These are phyloP conservation scores for Promerops cafer DNA, from an alignment of 2,113 vertebrate species.

Conservation along the genomic window DNA sequence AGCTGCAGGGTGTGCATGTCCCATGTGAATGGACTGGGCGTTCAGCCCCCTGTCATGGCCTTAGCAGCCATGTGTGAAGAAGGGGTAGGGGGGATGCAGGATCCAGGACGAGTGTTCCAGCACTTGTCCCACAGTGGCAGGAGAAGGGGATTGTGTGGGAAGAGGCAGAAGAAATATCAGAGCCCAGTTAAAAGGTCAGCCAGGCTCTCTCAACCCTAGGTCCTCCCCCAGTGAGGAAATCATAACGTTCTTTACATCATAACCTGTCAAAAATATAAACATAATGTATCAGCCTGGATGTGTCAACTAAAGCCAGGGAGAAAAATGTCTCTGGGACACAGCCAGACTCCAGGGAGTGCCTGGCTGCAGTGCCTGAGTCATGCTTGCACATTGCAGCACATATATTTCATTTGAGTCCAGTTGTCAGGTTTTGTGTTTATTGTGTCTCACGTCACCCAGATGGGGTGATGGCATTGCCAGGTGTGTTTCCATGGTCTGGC, in stretches of 20 bases:
- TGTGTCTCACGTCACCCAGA: not conserved
- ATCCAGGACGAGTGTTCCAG: not conserved
- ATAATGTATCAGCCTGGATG: not conserved
- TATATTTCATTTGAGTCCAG: not conserved
- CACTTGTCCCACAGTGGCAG: not conserved
- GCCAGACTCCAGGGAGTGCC: not conserved
- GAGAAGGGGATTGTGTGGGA: not conserved
- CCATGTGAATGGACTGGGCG: not conserved
- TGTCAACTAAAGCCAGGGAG: not conserved
- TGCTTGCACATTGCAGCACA: not conserved
- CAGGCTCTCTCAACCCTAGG: not conserved
- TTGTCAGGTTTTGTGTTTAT: not conserved
- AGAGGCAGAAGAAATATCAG: not conserved
- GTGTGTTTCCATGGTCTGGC: not conserved
- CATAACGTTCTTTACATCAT: not conserved
- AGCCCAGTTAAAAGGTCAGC: slow-evolving; percentile 28
- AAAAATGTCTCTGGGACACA: not conserved
- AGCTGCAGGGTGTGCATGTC: not conserved
- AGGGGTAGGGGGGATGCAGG: not conserved
- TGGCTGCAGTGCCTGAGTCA: not conserved
- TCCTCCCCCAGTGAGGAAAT: not conserved
- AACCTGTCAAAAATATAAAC: slow-evolving; percentile 4
- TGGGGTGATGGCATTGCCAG: not conserved
- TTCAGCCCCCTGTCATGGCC: rapidly evolving
- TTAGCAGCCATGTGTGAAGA: not conserved